Evolutionary conservation across 2,888 invertebrate genomes (phyloP).

Genomic region (Stenoptilia bipunctidactyla): DNA sequence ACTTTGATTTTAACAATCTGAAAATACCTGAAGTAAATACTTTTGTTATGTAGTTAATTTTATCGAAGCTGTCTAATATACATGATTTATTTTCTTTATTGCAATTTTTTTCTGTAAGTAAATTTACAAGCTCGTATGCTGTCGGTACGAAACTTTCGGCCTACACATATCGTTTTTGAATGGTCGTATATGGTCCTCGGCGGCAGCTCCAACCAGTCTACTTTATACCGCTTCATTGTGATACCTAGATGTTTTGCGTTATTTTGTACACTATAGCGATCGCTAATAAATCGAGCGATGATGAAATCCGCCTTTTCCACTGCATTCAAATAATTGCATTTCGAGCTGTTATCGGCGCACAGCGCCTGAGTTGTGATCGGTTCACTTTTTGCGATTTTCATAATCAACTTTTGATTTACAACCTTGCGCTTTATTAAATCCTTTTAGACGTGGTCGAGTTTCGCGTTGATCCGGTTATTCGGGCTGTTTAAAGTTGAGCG

Average conservation of each 20-base stretch:
- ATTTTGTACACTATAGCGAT: too few relatives aligned
- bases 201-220: slow-evolving; percentile 24
- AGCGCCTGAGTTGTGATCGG: slow-evolving; percentile 34
- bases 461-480: neutral
- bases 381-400: slow-evolving; percentile 38
- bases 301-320: slow-evolving; percentile 25
- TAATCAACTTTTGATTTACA: slow-evolving; percentile 62
- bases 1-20: too few relatives aligned
- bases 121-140: slow-evolving; percentile 10
- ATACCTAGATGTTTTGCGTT: too few relatives aligned
- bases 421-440: slow-evolving; percentile 39
- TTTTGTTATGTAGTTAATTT: too few relatives aligned
- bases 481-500: neutral
- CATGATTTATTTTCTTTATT: too few relatives aligned
- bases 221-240: too few relatives aligned
- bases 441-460: slow-evolving; percentile 23
- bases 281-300: too few relatives aligned
- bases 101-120: too few relatives aligned
- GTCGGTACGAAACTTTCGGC: slow-evolving; percentile 18
- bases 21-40: too few relatives aligned
- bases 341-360: slow-evolving; percentile 41
- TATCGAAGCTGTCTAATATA: too few relatives aligned
- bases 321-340: slow-evolving; percentile 33
- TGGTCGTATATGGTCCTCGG: slow-evolving; percentile 25
- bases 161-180: slow-evolving; percentile 30